phyloP scores from a whole-genome alignment of 2,888 invertebrate species.

The Brachylomia viminalis region DNA sequence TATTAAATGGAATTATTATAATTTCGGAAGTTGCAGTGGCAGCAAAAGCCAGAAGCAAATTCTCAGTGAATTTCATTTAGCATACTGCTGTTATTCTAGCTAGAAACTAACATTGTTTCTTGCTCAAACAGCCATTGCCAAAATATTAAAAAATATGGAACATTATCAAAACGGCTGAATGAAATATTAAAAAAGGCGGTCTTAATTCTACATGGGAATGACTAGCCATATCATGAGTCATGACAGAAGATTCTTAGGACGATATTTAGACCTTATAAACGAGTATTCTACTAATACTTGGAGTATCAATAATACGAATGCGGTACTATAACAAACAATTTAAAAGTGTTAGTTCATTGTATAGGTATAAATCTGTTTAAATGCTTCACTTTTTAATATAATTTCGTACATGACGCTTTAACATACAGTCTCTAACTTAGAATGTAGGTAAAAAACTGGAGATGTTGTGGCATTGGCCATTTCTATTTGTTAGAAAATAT shows the following conservation, averaged over 20 bases:
- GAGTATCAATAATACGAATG: constrained; percentile 43
- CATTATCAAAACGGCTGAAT: constrained; percentile 32
- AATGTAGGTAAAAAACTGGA: constrained; percentile 17
- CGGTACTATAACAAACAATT: constrained; percentile 26
- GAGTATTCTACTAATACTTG: constrained; percentile 45
- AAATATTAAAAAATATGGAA: not conserved
- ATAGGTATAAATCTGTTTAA: constrained; percentile 18
- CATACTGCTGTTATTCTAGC: not conserved
- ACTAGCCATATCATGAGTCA: constrained; percentile 45
- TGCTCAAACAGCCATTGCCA: not conserved
- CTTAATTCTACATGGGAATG: constrained; percentile 45
- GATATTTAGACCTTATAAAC: constrained; percentile 54
- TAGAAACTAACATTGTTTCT: not conserved
- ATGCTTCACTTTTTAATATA: constrained; percentile 11
- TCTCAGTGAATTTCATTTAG: not conserved
- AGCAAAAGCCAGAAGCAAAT: not conserved
- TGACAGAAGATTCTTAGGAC: constrained; percentile 53
- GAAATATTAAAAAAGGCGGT: constrained; percentile 56
- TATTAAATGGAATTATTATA: not conserved
- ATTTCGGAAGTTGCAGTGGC: not conserved
- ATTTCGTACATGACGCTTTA: constrained; percentile 18
- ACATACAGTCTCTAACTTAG: constrained; percentile 28
- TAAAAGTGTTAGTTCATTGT: constrained; percentile 6
- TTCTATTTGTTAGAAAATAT: constrained; percentile 24
- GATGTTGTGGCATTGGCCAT: not conserved